Evolutionary conservation across 2,797 vertebrate species (phyloP), one percentile per base, ranked within the genome.

Genomic region (Myotis daubentonii): DNA sequence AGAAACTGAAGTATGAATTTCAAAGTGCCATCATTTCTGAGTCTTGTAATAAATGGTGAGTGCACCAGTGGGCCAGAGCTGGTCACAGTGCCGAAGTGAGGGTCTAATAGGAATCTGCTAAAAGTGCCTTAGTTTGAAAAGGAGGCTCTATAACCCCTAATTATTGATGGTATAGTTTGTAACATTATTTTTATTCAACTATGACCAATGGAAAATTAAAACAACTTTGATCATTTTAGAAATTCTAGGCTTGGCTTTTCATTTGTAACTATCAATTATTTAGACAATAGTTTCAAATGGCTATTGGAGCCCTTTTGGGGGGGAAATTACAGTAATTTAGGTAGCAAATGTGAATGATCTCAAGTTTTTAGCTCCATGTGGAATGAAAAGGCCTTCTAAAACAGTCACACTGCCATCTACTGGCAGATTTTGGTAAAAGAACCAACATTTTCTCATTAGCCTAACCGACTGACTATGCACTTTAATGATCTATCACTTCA

Each of bases 371-470:
- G 81, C 85, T 95, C 94, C 84, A 90, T 51, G 91, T 33, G 49
- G 85, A 97, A 96, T 95, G 96, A 97, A 94, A 97, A 97, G 36
- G 66, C 70, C 71, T 89, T 97, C 93, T 95, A 97, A 98, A 98
- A 98, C 22, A 98, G 98, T 97, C 96, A 99, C 98, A 98, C 98
- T 98, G 98, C 98, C 98, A 98, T 98, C 98, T 98, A 98, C 98
- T 98, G 98, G 98, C 98, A 97, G 80, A 4, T 97, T 95, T 96
- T 97, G 95, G 95, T 88, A 98, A 97, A 96, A 97, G 97, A 93
- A 79, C 51, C 87, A 76, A 85, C 87, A 38, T 72, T 97, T 98
- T 96, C 94, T 94, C 92, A 96, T 97, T 94, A 97, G 84, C 91
- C 71, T 60, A 68, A 70, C 76, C 82, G 60, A 44, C 87, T 96